These are phyloP conservation scores for Amphilophus citrinellus DNA, from an alignment of 2,113 vertebrate species.

Conservation along the genomic window DNA sequence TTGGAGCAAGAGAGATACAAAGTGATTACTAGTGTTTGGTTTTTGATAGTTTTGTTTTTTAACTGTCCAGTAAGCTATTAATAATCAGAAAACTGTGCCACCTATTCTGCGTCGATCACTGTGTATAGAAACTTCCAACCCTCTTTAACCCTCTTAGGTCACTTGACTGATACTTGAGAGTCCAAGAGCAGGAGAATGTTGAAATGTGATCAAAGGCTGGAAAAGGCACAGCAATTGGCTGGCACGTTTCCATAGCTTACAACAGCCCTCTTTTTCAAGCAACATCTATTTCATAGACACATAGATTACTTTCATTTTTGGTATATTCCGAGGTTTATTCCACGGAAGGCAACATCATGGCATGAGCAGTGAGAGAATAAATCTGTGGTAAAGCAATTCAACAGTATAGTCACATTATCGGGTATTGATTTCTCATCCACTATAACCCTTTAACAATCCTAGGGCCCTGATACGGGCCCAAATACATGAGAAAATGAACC, in stretches of 20 bases:
- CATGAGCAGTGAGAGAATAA: not conserved
- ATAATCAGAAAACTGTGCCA: not conserved
- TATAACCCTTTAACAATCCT: not conserved
- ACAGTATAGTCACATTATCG: not conserved
- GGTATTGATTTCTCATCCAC: not conserved
- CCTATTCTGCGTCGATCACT: slow-evolving; percentile 26
- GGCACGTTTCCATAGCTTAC: slow-evolving; percentile 21
- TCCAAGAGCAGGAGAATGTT: not conserved
- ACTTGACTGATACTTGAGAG: slow-evolving; percentile 42
- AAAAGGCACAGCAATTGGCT: slow-evolving; percentile 15
- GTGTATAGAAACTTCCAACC: slow-evolving; percentile 40
- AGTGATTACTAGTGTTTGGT: not conserved
- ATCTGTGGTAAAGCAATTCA: accelerated
- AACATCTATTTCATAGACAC: not conserved
- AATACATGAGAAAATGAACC: no score
- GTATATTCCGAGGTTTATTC: not conserved
- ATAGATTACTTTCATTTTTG: accelerated
- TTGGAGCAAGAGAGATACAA: not conserved
- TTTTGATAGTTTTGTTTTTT: not conserved
- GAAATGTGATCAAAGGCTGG: slow-evolving; percentile 46
- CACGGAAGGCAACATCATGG: not conserved
- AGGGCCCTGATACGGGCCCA: no score
- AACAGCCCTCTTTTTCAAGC: not conserved
- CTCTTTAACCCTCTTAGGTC: slow-evolving; percentile 10
- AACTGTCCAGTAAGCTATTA: not conserved